Percentiles rank a stretch among this genome's conserved stretches.
phyloP scores from a whole-genome alignment of 2,888 invertebrate genomes.

The Cerastis rubricosa region DNA sequence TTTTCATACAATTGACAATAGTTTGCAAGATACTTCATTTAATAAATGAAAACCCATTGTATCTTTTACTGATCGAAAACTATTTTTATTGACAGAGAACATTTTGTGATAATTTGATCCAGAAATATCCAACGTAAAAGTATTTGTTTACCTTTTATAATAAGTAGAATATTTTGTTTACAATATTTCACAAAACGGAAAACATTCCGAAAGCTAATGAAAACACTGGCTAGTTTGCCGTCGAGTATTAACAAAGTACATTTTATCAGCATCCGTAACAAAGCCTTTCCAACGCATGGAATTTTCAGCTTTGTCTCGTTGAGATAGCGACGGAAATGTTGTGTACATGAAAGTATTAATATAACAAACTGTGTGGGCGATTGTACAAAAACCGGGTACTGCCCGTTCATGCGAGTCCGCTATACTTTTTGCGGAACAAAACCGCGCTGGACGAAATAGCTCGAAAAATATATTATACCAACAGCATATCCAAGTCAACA shows the following conservation, averaged over 20 bases:
- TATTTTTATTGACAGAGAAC: background rate
- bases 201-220: constrained; percentile 66
- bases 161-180: constrained; percentile 39
- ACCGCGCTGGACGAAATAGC: constrained; percentile 71
- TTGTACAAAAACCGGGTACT: constrained; percentile 71
- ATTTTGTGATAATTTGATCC: background rate
- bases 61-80: no score
- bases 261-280: constrained; percentile 64
- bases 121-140: background rate
- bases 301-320: constrained; percentile 50
- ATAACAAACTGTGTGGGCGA: constrained; percentile 67
- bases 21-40: constrained; percentile 16
- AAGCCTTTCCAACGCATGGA: constrained; percentile 23
- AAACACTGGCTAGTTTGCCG: constrained; percentile 67
- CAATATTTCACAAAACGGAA: constrained; percentile 62
- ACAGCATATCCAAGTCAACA: constrained; percentile 61
- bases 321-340: constrained; percentile 33
- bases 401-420: constrained; percentile 70
- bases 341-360: constrained; percentile 52
- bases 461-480: constrained; percentile 76
- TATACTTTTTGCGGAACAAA: constrained; percentile 73
- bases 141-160: constrained; percentile 16
- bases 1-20: background rate
- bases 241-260: constrained; percentile 66
- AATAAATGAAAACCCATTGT: background rate